Evolutionary conservation across 2,113 vertebrate species (phyloP), one percentile per base, ranked within the genome.

Genomic region (Neogale vison): DNA sequence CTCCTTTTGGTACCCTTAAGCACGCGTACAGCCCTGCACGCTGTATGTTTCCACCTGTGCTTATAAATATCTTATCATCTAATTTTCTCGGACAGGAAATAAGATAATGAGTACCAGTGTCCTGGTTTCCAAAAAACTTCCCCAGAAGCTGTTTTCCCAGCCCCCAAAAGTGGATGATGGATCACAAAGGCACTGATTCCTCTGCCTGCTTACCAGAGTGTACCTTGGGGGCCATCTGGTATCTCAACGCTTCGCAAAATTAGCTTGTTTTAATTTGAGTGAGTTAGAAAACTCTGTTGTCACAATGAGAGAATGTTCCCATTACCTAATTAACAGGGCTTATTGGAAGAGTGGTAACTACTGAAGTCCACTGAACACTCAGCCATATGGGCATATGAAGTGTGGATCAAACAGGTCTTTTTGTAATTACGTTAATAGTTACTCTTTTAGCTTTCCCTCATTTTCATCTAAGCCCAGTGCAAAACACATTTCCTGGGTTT

Each of bases 241-340:
- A 88, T 86, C 57, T 13, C 42, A 63, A 6, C 3, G 2, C 72
- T 67, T 45, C 50, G 93, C 55, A 2, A 84, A 63, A 95, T 97
- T 12, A 72, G 63, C 21, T 42, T 45, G 11, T 31, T 93, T 93
- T 95, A 88, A 96, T 98, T 26, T 96, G 76, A 90, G 21, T 74
- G 81, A 90, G 0, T 63, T 69, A 47, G 36, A 67, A 69, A 93
- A 91, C 69, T 88, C 21, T 95, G 72, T 83, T 97, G 83, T 96
- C 61, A 95, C 39, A 74, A n/a, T 92, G 12, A 83, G 59, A 93
- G 8, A 94, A 87, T 14, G 36, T 96, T 97, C 72, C 71, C 83
- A 76, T 93, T 95, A 96, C 42, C 71, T 92, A 90, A 95, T 80
- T 74, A 76, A 18, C 79, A 7, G 24, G 87, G 1, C 9, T 90